These are phyloP conservation scores for Rhea americana DNA, from an alignment of 2,113 vertebrate species.

Conservation along the genomic window DNA sequence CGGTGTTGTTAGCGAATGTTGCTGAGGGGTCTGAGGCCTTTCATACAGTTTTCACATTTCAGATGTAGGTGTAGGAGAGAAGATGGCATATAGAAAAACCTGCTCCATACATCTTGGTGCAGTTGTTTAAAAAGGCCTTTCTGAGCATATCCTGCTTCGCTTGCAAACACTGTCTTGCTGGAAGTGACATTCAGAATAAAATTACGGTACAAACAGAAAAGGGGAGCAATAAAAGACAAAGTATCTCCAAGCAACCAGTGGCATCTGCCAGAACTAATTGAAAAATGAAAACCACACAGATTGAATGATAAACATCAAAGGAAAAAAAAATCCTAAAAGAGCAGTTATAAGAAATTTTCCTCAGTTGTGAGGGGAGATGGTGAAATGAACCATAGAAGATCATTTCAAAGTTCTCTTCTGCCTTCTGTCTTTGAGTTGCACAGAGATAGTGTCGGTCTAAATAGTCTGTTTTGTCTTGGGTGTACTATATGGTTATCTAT, in stretches of 20 bases:
- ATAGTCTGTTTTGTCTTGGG: not conserved
- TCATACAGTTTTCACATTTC: not conserved
- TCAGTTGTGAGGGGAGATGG: not conserved
- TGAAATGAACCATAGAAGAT: not conserved
- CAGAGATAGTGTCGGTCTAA: not conserved
- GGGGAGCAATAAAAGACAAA: not conserved
- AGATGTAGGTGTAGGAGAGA: not conserved
- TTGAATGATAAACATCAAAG: not conserved
- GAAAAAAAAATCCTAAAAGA: not conserved
- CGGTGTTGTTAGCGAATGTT: not conserved
- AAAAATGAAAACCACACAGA: not conserved
- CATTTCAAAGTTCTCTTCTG: not conserved
- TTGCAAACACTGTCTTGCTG: not conserved
- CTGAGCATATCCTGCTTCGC: not conserved
- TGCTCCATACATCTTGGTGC: not conserved
- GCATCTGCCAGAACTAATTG: not conserved
- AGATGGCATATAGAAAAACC: not conserved
- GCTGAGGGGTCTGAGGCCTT: not conserved
- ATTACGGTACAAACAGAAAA: not conserved
- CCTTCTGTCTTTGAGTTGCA: not conserved
- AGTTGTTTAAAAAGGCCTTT: not conserved
- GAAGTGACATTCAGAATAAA: constrained; percentile 32
- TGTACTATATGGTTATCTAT: not conserved
- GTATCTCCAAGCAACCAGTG: constrained; percentile 28
- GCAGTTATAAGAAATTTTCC: not conserved